Evolutionary conservation across 2,113 vertebrate species (phyloP), one percentile per base, ranked within the genome.

Genomic region (Gavialis gangeticus): DNA sequence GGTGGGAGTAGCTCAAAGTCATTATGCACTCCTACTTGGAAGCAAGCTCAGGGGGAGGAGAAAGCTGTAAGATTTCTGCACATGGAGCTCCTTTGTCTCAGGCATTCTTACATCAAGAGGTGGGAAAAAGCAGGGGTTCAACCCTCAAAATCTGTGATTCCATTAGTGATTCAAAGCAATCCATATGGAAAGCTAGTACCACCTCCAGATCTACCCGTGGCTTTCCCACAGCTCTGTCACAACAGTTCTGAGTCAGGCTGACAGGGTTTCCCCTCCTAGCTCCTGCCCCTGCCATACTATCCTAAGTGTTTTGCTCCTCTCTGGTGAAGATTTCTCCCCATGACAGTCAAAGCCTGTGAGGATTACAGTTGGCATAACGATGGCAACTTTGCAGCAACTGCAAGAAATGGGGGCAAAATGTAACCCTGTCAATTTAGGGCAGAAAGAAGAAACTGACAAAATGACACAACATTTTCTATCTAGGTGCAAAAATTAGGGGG

Each of bases 81-180:
- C 80, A 46, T 0, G 0, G 78, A 82, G n/a, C 37, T 90, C 22
- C 30, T 7, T 94, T 90, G 21, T 93, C 58, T 93, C 75, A 25
- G 64, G 19, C 46, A 84, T 95, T 93, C 59, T 27, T 66, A 56
- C 56, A 54, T 94, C 71, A 62, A 59, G 69, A 34, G 21, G 67
- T 57, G 90, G 69, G 79, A 84, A 81, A 37, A 91, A 94, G 83
- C 28, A 85, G 83, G 90, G 27, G 21, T 69, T 87, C 91, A 66
- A 0, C 63, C 71, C 79, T 84, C 76, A 76, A 82, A 14, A 28
- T 25, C 54, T 87, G 79, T 79, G 79, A 81, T 15, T 76, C 60
- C 10, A 2, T 4, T 25, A 16, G 67, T 60, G 30, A 79, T 82
- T n/a, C 58, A 87, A 94, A 73, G 81, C 66, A 76, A 87, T 85